Base-by-base conservation (phyloP, 2,113 vertebrate genomes). In the Microtus oregoni region DNA sequence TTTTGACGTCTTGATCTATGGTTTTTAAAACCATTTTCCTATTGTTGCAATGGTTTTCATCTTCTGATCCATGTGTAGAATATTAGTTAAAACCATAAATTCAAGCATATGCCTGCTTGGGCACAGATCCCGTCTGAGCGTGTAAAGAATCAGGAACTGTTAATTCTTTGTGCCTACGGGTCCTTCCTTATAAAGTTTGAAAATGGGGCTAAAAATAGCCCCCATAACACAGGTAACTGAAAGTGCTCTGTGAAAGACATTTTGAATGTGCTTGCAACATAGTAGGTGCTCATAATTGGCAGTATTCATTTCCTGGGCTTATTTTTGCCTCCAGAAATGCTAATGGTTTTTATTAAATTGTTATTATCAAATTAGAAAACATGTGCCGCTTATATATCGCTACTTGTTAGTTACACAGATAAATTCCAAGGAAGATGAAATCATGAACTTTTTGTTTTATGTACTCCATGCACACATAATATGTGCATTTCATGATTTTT, bases 131-230 rank as follows among this genome's bases (percentile, higher is more conserved):
- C 70, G 67, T 95, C 94, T 97, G 76, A 92, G 47, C n/a, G 32
- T 96, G 79, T 96, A 68, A 93, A 94, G 83, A 82, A 89, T 91
- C 79, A 68, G 6, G 67, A 94, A 50, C 61, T 93, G 24, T 97
- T 91, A 89, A 86, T 93, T 91, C 58, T 97, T 95, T 68, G 41
- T 93, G 68, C 52, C 35, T 92, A 86, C 72, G 67, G 79, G 79
- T 89, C 47, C 55, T 94, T 55, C 65, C 91, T 93, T 96, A 70
- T 85, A 90, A 93, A 93, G 55, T 86, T 77, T 82, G 67, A 82
- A 94, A 93, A 44, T 44, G 7, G 10, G 32, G 35, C 78, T 87
- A 90, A 97, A 94, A 93, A 83, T 87, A 90, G 63, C 86, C 44
- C 6, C 20, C 55, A 90, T 90, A 89, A 78, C 35, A 30, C 19